Base-by-base conservation (phyloP, 30 jellyfish, hydroid and myxozoan species). In the Rhopilema esculentum region DNA sequence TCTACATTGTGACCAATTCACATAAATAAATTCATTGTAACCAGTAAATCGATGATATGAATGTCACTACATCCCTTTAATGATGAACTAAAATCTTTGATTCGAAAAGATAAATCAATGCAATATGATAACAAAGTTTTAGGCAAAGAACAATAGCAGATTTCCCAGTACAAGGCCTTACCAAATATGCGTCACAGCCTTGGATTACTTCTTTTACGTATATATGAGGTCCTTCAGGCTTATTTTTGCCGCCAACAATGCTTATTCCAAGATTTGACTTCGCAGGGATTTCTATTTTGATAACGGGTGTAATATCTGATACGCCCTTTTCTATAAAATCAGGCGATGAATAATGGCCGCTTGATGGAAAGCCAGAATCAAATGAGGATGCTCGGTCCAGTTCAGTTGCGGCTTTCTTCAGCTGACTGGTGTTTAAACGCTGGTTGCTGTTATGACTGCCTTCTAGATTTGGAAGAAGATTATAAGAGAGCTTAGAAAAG, bases 351-450 rank as follows among this genome's bases (percentile, higher is more conserved):
- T 22, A 88, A 20, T 91, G 86, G 16, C 97, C 82, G 68, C 89
- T 86, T 29, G 89, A 65, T 1, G 97, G 97, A 4, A 93, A 66
- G 18, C 98, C 98, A 16, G 98, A 93, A 63, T 93, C 98, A 32
- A 87, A 75, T 20, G 97, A 68, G 30, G 97, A 89, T 17, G 86
- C 95, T 29, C 95, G 66, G n/a, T 84, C 88, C 28, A 83, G 49
- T 12, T 72, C 79, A 0, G 72, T 24, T 4, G 67, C 24, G 12
- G 57, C 57, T 40, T 12, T 40, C 12, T 40, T 40, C 57, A 40
- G 57, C 12, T 40, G 6, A 2, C 9, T 40, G 57, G 57, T 40
- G 12, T 40, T 40, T 12, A 40, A 40, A 40, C 57, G 6, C 6
- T 12, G 57, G 6, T 12, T 12, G 12, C 57, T 40, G 57, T 12